These are phyloP conservation scores for Mycetomoellerius zeteki DNA, from an alignment of 1,140 invertebrate species.

Conservation along the genomic window DNA sequence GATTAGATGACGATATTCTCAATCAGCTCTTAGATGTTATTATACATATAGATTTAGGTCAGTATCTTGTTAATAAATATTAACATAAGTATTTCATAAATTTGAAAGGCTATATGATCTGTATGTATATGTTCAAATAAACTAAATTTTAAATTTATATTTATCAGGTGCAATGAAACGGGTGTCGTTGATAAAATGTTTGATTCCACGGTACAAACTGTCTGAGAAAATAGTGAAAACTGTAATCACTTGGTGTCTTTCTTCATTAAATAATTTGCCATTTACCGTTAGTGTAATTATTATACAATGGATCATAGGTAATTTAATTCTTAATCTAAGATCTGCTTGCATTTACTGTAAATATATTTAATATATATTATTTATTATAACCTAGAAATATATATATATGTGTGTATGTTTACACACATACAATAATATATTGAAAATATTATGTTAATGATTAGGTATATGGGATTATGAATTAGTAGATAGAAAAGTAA, in stretches of 20 bases:
- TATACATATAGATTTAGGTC: constrained; percentile 70
- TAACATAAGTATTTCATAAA: neutral
- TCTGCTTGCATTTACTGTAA: neutral
- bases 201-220: constrained; percentile 79
- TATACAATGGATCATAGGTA: constrained; percentile 83
- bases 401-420: neutral
- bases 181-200: constrained; percentile 79
- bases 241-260: constrained; percentile 77
- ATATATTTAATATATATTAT: constrained; percentile 4
- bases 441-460: constrained; percentile 47
- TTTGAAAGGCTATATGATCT: neutral
- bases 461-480: constrained; percentile 81
- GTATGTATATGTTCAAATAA: neutral
- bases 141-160: neutral
- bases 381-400: neutral
- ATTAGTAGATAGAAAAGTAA: constrained; percentile 77
- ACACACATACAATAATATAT: neutral
- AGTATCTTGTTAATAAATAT: constrained; percentile 25
- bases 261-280: constrained; percentile 69
- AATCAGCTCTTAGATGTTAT: constrained; percentile 70
- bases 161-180: constrained; percentile 69
- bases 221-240: constrained; percentile 67
- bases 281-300: constrained; percentile 70
- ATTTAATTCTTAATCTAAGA: constrained; percentile 34
- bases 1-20: constrained; percentile 74